phyloP scores from a whole-genome alignment of 2,888 invertebrate genomes.

The Scaptomyza tumidula region DNA sequence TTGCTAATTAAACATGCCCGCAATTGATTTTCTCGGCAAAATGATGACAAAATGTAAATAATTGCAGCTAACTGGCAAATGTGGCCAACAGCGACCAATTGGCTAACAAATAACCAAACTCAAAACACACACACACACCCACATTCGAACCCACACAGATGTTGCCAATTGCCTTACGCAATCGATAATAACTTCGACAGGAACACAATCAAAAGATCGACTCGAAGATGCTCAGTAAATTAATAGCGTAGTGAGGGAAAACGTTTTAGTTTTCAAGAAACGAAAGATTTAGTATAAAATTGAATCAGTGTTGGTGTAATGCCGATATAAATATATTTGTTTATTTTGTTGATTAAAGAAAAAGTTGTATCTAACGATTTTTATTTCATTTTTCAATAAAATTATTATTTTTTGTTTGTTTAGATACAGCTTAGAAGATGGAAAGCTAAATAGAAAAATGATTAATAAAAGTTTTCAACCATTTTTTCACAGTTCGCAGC shows the following conservation, averaged over 20 bases:
- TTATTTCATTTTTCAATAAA: background rate
- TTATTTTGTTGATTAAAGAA: no score
- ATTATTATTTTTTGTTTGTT: no score
- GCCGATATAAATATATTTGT: no score
- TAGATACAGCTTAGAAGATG: background rate
- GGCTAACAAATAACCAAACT: slow-evolving; percentile 37
- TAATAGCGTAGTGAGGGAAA: background rate
- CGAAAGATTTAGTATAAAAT: no score
- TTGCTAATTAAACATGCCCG: slow-evolving; percentile 75
- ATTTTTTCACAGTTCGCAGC: no score
- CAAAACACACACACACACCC: background rate
- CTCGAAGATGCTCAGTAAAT: slow-evolving; percentile 7
- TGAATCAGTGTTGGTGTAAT: no score
- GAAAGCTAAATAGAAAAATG: no score
- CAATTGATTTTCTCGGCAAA: slow-evolving; percentile 57
- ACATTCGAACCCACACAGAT: slow-evolving; percentile 2
- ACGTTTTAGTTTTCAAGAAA: no score
- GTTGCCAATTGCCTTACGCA: slow-evolving; percentile 6
- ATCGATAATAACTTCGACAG: slow-evolving; percentile 9
- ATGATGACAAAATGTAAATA: slow-evolving; percentile 74
- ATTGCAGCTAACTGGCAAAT: slow-evolving; percentile 44
- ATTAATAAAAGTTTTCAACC: no score
- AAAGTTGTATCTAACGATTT: background rate
- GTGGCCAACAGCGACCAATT: slow-evolving; percentile 39
- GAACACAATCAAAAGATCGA: background rate